Conservation (phyloP, 2,888 invertebrate genomes). For the Camponotus fellah region DNA sequence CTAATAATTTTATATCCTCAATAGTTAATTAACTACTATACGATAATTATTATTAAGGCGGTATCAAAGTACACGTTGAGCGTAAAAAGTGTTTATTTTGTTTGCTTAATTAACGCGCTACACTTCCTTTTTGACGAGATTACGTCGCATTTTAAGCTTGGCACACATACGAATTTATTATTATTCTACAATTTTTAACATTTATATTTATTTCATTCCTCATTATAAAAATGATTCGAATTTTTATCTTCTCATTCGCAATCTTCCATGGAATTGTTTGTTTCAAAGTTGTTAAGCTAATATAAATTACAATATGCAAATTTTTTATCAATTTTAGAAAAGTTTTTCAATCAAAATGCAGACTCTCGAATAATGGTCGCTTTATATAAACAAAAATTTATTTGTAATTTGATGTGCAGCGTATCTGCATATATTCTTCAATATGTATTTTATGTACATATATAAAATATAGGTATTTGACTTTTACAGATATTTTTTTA, state of each 20-base stretch:
- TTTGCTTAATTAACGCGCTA: conserved; percentile 30
- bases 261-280: background rate
- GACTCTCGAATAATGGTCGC: background rate
- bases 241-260: background rate
- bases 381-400: too few relatives aligned
- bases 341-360: background rate
- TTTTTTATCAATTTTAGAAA: background rate
- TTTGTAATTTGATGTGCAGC: too few relatives aligned
- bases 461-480: background rate
- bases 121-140: background rate
- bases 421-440: background rate
- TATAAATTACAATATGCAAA: background rate
- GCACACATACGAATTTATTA: background rate
- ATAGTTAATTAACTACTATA: conserved; percentile 39
- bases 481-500: background rate
- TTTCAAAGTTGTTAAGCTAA: conserved; percentile 9
- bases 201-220: background rate
- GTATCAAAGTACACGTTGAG: conserved; percentile 33
- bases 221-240: background rate
- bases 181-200: background rate
- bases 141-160: background rate
- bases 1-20: conserved; percentile 30
- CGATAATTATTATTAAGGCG: conserved; percentile 48
- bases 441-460: background rate
- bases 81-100: conserved; percentile 42